Evolutionary conservation across 2,888 invertebrate genomes (phyloP), one percentile per base, ranked within the genome.

Genomic region (Allygus modestus): DNA sequence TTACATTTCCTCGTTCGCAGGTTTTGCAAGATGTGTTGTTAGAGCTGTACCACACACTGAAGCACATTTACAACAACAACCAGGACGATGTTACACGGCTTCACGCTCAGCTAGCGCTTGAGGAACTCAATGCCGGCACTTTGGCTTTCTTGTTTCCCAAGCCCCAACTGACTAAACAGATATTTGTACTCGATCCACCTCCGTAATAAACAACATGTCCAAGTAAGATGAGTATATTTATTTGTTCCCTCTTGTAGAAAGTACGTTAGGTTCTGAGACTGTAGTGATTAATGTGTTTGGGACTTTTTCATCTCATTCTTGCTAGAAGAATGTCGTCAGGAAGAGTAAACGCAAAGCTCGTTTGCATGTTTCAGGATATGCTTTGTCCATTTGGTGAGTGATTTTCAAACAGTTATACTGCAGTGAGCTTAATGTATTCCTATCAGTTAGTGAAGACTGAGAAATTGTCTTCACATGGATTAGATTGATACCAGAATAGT

Each of bases 21-120:
- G 83, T 83, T 23, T 41, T 85, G 37, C 94, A 94, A 88, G 93
- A 93, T 31, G 93, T 94, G 84, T 90, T 97, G 81, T 90, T 94
- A 4, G 94, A 94, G 0, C 90, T 97, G 86, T 97, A 97, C 89
- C 92, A 94, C 87, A 92, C 93, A 1, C 90, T 97, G 81, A 96
- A 95, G 89, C 90, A 91, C 51, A 91, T 95, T 17, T 93, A 95
- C 87, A 91, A 91, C 28, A 91, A 92, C 81, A 94, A 95, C 86
- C 90, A 91, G 33, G 95, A 96, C 89, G 95, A 95, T 88, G 92
- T 94, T 1, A 92, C 96, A 73, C 92, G 93, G 88, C 91, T 96
- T 71, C 97, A 97, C 88, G 94, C 95, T 26, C 95, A 95, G 89
- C 90, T 96, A 83, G 96, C 96, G 0, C 90, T 97, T 54, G 95